phyloP scores from a whole-genome alignment of 2,113 vertebrate species.

The Sprattus sprattus region DNA sequence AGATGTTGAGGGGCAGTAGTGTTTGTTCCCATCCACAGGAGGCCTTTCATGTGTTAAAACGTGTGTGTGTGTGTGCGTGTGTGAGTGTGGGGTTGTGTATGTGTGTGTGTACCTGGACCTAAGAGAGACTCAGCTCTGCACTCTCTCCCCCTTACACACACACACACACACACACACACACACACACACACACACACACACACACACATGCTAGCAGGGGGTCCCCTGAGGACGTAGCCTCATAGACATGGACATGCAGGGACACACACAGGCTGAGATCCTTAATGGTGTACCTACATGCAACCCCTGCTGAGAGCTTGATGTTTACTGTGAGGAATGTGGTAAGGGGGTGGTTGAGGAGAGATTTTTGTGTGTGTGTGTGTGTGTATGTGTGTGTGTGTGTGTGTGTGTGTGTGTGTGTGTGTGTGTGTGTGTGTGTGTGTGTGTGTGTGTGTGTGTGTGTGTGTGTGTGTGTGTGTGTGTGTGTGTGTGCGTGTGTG shows the following conservation, averaged over 20 bases:
- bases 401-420: neutral
- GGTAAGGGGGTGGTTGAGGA: neutral
- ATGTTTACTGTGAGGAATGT: slow-evolving; percentile 22
- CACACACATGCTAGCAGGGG: neutral
- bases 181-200: neutral
- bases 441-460: neutral
- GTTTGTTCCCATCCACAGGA: slow-evolving; percentile 56
- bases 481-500: neutral
- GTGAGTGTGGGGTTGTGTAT: slow-evolving; percentile 39
- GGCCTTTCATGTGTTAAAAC: slow-evolving; percentile 71
- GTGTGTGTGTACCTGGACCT: slow-evolving; percentile 1
- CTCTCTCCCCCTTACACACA: neutral
- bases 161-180: neutral
- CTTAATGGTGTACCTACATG: slow-evolving; percentile 36
- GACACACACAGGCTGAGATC: slow-evolving; percentile 29
- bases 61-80: slow-evolving; percentile 38
- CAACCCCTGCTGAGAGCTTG: slow-evolving; percentile 30
- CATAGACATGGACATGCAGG: slow-evolving; percentile 12
- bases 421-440: neutral
- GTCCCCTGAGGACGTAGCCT: slow-evolving; percentile 22
- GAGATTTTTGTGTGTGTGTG: neutral
- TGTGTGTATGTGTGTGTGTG: neutral
- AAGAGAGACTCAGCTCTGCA: neutral
- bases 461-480: neutral
- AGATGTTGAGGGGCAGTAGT: slow-evolving; percentile 36